Percentiles rank a stretch among this genome's conserved stretches.
phyloP scores from a whole-genome alignment of 2,113 vertebrate species.

The Hystrix brachyura region DNA sequence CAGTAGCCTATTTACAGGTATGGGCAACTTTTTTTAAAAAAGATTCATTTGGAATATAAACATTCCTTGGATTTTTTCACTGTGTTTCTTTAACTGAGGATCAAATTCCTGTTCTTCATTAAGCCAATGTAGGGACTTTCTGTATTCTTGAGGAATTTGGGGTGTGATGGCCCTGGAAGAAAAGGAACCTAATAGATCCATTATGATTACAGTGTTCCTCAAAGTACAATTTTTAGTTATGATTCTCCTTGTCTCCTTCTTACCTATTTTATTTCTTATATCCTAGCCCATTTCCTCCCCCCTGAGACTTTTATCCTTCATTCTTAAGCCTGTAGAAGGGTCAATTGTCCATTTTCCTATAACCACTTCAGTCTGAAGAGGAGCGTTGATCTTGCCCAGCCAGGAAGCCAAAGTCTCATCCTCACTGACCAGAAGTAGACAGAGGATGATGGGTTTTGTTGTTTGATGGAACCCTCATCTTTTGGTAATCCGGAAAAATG shows the following conservation, averaged over 20 bases:
- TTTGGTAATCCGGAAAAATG: neutral
- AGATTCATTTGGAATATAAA: neutral
- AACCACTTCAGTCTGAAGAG: neutral
- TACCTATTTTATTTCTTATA: neutral
- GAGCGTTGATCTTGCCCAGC: neutral
- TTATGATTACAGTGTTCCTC: neutral
- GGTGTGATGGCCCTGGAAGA: neutral
- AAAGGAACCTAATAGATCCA: neutral
- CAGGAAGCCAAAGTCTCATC: neutral
- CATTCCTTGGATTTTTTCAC: neutral
- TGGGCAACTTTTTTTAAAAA: neutral
- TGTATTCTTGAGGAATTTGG: neutral
- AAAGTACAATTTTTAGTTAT: neutral
- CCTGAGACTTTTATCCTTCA: neutral
- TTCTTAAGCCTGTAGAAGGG: neutral
- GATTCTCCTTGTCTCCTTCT: neutral
- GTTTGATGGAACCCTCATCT: neutral
- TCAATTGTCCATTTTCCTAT: neutral
- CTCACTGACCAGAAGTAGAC: neutral
- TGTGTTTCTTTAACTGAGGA: neutral
- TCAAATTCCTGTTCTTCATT: neutral
- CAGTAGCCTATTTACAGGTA: neutral
- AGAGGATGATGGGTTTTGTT: neutral
- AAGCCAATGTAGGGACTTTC: neutral
- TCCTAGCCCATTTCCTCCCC: fast-evolving